Evolutionary conservation across 1,140 invertebrate species (phyloP).

Genomic region (Portunus trituberculatus): DNA sequence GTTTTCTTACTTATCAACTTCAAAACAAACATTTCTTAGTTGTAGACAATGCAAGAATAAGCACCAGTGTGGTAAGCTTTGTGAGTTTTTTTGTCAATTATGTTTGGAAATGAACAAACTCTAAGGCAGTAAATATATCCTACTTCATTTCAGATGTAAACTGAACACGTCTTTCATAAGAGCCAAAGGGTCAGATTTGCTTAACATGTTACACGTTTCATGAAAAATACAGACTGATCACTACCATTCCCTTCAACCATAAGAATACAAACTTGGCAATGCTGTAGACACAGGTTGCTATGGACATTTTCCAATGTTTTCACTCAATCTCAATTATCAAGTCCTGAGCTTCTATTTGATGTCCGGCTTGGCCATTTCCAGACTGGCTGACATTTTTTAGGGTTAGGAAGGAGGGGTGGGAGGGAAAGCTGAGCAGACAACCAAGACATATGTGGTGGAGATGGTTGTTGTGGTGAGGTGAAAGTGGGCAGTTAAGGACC

Average conservation of each 20-base stretch:
- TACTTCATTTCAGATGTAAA: not conserved
- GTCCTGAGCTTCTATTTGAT: slow-evolving; percentile 75
- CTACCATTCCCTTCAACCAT: slow-evolving; percentile 57
- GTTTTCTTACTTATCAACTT: not conserved
- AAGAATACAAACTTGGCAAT: slow-evolving; percentile 42
- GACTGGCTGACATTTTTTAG: slow-evolving; percentile 63
- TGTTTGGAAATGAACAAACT: slow-evolving; percentile 14
- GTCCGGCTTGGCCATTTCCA: slow-evolving; percentile 69
- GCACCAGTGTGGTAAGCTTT: not conserved
- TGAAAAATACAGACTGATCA: slow-evolving; percentile 40
- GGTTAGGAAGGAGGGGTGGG: slow-evolving; percentile 39
- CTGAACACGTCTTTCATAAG: not conserved
- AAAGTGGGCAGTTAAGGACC: slow-evolving; percentile 74
- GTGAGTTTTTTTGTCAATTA: not conserved
- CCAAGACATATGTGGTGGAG: slow-evolving; percentile 69
- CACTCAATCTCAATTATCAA: slow-evolving; percentile 67
- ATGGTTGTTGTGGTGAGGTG: slow-evolving; percentile 71
- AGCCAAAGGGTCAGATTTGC: slow-evolving; percentile 71
- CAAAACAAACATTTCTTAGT: not conserved
- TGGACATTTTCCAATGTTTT: slow-evolving; percentile 45
- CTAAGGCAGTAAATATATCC: not conserved
- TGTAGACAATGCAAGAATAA: slow-evolving; percentile 12
- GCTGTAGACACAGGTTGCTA: slow-evolving; percentile 46
- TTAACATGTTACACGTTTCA: slow-evolving; percentile 56
- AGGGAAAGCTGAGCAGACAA: slow-evolving; percentile 61